phyloP scores from a whole-genome alignment of 2,888 invertebrate species.

The Phengaris arion region DNA sequence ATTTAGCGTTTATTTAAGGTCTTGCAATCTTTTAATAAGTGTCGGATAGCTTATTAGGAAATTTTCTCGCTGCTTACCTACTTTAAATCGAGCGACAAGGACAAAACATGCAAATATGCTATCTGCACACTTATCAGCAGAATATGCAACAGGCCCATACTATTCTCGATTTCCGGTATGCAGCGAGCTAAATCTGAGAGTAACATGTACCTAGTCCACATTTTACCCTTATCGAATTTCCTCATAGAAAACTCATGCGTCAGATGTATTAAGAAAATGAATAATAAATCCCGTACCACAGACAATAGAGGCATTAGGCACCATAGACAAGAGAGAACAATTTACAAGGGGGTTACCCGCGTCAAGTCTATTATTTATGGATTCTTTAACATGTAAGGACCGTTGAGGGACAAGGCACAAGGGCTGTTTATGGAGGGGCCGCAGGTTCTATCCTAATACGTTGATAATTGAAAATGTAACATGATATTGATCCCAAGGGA shows the following conservation, averaged over 20 bases:
- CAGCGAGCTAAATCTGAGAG: background rate
- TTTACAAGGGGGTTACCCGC: slow-evolving; percentile 62
- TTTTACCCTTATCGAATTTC: slow-evolving; percentile 46
- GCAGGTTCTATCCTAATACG: slow-evolving; percentile 38
- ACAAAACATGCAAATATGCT: no score
- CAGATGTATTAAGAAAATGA: slow-evolving; percentile 73
- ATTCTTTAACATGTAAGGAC: slow-evolving; percentile 79
- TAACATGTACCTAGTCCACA: slow-evolving; percentile 32
- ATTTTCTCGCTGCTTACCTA: no score
- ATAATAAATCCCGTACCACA: slow-evolving; percentile 73
- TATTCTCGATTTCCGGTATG: background rate
- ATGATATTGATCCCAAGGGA: slow-evolving; percentile 25
- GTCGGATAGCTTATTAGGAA: no score
- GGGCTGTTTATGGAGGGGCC: slow-evolving; percentile 44
- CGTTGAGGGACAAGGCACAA: slow-evolving; percentile 54
- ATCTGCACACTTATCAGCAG: no score
- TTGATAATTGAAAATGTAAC: slow-evolving; percentile 30
- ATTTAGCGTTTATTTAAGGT: no score
- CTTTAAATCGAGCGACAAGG: no score
- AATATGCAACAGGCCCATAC: no score
- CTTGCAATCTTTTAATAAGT: no score
- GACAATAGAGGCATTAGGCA: slow-evolving; percentile 76
- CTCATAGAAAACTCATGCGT: slow-evolving; percentile 57
- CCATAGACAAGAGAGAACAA: slow-evolving; percentile 67
- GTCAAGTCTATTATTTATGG: slow-evolving; percentile 80